A percentile compares a stretch with the other conserved stretches of the same genome.
Evolutionary conservation across 2,888 invertebrate genomes (phyloP).

Genomic region (Tetragonula carbonaria): DNA sequence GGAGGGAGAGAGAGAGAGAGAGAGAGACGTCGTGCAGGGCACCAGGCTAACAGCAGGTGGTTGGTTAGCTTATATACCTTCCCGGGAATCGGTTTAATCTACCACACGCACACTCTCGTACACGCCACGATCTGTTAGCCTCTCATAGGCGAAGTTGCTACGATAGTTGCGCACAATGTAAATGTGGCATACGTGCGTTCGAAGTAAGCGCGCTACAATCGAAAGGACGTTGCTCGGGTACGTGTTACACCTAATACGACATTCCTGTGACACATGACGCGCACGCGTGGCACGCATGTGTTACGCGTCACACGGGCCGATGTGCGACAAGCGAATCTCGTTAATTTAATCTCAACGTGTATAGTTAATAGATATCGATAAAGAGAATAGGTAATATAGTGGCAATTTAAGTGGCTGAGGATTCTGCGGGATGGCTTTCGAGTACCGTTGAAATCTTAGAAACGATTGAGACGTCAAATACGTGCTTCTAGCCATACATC

Average conservation of each 20-base stretch:
- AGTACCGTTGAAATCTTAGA: too few species aligned
- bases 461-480: too few species aligned
- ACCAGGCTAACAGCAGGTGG: conserved; percentile 82
- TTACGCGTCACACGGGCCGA: background rate
- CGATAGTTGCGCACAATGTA: conserved; percentile 28
- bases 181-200: conserved; percentile 11
- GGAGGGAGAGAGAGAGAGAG: conserved; percentile 65
- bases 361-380: too few species aligned
- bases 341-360: too few species aligned
- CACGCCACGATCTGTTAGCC: conserved; percentile 25
- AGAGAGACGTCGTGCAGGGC: conserved; percentile 73
- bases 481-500: too few species aligned
- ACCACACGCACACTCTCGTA: conserved; percentile 55
- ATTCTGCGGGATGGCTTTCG: too few species aligned
- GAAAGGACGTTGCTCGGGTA: conserved; percentile 11
- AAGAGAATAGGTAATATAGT: too few species aligned
- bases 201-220: conserved; percentile 24
- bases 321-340: too few species aligned
- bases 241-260: conserved; percentile 39
- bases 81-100: conserved; percentile 79
- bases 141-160: conserved; percentile 45
- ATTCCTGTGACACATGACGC: conserved; percentile 32
- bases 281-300: conserved; percentile 26
- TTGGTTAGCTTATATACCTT: conserved; percentile 81
- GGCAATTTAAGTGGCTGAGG: too few species aligned